These are phyloP conservation scores for Zygogramma bicolorata DNA, from an alignment of 2,888 invertebrate genomes.

Conservation along the genomic window DNA sequence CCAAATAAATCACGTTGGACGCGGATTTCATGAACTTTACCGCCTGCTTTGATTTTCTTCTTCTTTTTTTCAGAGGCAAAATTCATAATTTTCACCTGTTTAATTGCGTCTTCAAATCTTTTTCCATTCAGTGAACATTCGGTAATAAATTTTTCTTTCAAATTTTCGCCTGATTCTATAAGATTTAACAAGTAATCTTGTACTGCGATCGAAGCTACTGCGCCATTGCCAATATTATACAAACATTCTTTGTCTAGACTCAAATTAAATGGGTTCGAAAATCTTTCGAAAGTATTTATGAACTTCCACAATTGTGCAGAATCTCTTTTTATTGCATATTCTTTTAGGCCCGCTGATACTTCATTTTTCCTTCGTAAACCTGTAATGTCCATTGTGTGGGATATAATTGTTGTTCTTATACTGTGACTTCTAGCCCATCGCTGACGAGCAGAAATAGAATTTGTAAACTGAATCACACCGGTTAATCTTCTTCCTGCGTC, in stretches of 20 bases:
- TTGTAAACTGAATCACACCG: conserved; percentile 23
- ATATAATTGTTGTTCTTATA: conserved; percentile 34
- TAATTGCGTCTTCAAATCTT: conserved; percentile 23
- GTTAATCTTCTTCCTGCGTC: conserved; percentile 25
- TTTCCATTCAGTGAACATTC: conserved; percentile 22
- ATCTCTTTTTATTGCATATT: conserved; percentile 24
- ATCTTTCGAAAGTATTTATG: conserved; percentile 17
- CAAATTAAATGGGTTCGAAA: conserved; percentile 29
- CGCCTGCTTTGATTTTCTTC: conserved; percentile 13
- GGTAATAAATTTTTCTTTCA: too few relatives aligned
- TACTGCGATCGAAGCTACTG: not conserved
- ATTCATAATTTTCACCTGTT: conserved; percentile 25
- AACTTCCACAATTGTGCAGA: conserved; percentile 23
- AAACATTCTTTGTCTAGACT: conserved; percentile 15
- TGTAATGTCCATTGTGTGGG: conserved; percentile 15
- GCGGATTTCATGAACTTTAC: conserved; percentile 25
- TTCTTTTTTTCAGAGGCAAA: conserved; percentile 19
- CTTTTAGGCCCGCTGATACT: conserved; percentile 24
- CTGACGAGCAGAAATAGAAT: too few relatives aligned
- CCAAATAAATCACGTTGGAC: conserved; percentile 30
- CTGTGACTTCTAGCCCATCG: conserved; percentile 30
- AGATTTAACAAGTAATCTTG: not conserved
- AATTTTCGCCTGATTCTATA: not conserved
- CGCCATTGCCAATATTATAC: conserved; percentile 12
- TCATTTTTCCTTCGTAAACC: conserved; percentile 29